phyloP scores from a whole-genome alignment of 2,113 vertebrate species.

The Apteryx mantelli region DNA sequence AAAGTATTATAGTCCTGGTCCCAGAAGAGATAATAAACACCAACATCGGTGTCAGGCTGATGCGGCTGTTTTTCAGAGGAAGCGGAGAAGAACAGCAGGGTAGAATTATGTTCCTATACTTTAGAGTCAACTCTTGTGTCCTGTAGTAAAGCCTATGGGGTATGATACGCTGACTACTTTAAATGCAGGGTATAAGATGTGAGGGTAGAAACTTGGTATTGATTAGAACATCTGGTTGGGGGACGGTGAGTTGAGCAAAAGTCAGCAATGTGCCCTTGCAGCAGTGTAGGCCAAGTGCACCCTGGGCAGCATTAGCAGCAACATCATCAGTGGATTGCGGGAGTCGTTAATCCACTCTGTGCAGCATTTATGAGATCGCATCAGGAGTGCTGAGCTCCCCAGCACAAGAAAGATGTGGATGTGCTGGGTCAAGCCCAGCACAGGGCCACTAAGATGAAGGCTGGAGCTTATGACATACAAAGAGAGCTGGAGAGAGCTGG shows the following conservation, averaged over 20 bases:
- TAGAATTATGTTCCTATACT: background rate
- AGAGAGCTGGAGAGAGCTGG: background rate
- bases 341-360: background rate
- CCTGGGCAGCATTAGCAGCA: background rate
- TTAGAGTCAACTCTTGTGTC: background rate
- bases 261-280: background rate
- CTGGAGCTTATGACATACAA: rapidly evolving
- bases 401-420: background rate
- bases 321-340: background rate
- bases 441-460: background rate
- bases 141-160: background rate
- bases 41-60: background rate
- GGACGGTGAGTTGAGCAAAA: background rate
- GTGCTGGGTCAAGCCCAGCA: background rate
- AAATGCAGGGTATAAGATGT: background rate
- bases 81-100: background rate
- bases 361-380: background rate
- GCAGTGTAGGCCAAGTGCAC: background rate
- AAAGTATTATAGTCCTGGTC: background rate
- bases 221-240: background rate
- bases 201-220: background rate
- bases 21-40: background rate
- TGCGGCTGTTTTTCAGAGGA: background rate
- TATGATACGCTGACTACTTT: background rate
- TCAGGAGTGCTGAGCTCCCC: background rate